Evolutionary conservation across 2,797 vertebrate genomes (phyloP), one percentile per base, ranked within the genome.

Genomic region (Hyperoplus lanceolatus): DNA sequence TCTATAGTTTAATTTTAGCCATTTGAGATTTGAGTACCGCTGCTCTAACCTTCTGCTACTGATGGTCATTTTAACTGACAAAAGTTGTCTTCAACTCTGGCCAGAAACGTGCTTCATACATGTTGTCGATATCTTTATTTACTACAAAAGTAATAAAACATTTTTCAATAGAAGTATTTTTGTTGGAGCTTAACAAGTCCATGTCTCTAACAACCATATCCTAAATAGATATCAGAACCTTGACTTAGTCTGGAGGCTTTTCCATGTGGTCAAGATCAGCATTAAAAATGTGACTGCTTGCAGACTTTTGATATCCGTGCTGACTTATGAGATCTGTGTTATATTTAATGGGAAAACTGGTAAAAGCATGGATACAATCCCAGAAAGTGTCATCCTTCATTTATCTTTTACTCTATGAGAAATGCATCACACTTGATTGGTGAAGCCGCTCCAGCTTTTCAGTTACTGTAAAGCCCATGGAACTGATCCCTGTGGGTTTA

Each of bases 301-400:
- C 36, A 48, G 62, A 39, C 15, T 21, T 42, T n/a, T 43, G 29
- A 56, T 59, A 38, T 50, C 45, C 16, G 9, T 13, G 41, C 48
- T 38, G 29, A 13, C 18, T 1, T n/a, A 15, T 53, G 48, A 63
- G 4, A 53, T 72, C 8, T 42, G 3, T 46, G 5, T 55, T 0
- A 12, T 36, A 54, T 36, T 8, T 39, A 0, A 43, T 11, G 5
- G 39, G 12, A 50, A 12, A 15, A 12, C 9, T 65, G 0, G 1
- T 38, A 29, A 53, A 63, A 48, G 18, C 11, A 7, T 48, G 51
- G 57, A 46, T 4, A 13, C 29, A 3, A 1, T 38, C 21, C 39
- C 53, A 29, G n/a, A 59, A 75, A 41, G 29, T 68, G 29, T 64
- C 36, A 29, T 15, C 4, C 57, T 73, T 29, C 42, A 29, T 81